Evolutionary conservation across 2,113 vertebrate species (phyloP), one percentile per base, ranked within the genome.

Genomic region (Barbus barbus): DNA sequence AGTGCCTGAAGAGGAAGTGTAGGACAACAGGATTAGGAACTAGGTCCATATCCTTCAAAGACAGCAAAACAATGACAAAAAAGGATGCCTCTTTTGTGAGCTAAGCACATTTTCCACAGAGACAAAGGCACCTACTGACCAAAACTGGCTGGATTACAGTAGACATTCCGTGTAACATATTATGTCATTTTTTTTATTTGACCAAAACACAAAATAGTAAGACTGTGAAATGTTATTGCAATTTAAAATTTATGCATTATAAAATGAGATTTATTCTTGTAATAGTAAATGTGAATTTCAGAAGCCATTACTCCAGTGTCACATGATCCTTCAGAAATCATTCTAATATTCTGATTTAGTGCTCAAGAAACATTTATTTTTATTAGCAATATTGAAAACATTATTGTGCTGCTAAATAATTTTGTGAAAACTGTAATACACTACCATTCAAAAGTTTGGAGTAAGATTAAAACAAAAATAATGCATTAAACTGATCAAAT

Each of bases 1-100:
- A 87, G 84, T 82, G 83, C 69, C 82, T 78, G 28, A 88, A 87
- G 81, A 88, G 77, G 69, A 81, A 83, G 85, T 80, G 67, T 78
- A 81, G 78, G 85, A 81, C 20, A 71, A 71, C 76, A 83, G 82
- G 79, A 71, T 83, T 78, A 80, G 82, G 69, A 75, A 36, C 26
- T 61, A 67, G 78, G 53, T 38, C 85, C 80, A n/a, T 33, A 78
- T 77, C 20, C 84, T 78, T 75, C 36, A 60, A 48, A 79, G 24
- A 79, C 18, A 84, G 20, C 60, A 36, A 83, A 76, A 82, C 38
- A 38, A 77, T 60, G 46, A 48, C 16, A 46, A 75, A 78, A n/a
- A 38, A 73, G 13, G 11, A 41, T 31, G 13, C 33, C 38, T 44
- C 36, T 46, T 46, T 26, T 36, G 65, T 12, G 33, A 38, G 33